Conservation (phyloP, 2,888 invertebrate species). For the Allygus modestus region DNA sequence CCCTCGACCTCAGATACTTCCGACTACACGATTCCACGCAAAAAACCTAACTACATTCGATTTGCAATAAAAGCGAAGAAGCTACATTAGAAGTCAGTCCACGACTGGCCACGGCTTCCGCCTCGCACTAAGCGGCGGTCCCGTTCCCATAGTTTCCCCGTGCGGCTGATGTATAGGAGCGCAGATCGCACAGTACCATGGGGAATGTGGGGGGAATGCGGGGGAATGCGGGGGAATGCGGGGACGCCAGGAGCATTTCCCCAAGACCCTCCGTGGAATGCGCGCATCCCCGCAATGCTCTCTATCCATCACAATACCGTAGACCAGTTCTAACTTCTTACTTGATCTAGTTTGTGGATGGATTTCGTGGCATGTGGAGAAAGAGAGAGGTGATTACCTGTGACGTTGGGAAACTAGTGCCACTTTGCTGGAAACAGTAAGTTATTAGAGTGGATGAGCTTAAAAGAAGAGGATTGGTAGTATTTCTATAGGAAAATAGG, state of each 20-base stretch:
- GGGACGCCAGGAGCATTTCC: constrained; percentile 9
- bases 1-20: neutral
- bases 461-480: no score
- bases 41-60: constrained; percentile 8
- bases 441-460: no score
- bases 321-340: no score
- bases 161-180: neutral
- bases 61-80: constrained; percentile 20
- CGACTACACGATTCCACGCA: neutral
- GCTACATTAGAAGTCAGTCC: constrained; percentile 5
- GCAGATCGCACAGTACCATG: neutral
- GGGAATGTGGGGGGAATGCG: neutral
- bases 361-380: no score
- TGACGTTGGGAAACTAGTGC: no score
- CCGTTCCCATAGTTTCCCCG: constrained; percentile 28
- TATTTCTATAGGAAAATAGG: no score
- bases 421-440: no score
- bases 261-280: neutral
- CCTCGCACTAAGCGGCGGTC: neutral
- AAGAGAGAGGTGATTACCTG: no score
- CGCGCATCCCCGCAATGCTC: neutral
- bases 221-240: constrained; percentile 23
- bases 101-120: neutral
- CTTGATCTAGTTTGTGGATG: no score
- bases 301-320: no score